Percentiles rank a stretch among this genome's conserved stretches.
Evolutionary conservation across 2,797 vertebrate species (phyloP).

Genomic region (Xenentodon cancila): DNA sequence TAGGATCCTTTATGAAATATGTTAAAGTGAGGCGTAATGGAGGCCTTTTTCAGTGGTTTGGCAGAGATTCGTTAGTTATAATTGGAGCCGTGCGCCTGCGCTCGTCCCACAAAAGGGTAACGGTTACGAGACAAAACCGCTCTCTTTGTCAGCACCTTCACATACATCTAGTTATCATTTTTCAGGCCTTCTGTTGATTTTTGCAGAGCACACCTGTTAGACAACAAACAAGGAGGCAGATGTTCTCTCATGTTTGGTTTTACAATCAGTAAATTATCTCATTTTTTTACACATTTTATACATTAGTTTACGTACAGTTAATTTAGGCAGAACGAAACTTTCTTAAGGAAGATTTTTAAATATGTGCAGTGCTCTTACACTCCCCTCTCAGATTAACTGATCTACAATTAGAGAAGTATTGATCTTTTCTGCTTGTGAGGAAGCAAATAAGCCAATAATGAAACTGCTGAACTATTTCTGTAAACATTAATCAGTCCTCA

Average conservation of each 20-base stretch:
- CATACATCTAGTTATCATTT: slow-evolving; percentile 11
- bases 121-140: slow-evolving; percentile 49
- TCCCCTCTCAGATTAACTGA: background rate
- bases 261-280: no score
- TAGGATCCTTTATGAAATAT: slow-evolving; percentile 75
- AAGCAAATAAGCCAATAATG: background rate
- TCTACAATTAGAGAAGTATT: background rate
- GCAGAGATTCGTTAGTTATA: slow-evolving; percentile 59
- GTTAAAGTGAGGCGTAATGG: slow-evolving; percentile 67
- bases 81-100: slow-evolving; percentile 65
- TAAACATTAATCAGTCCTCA: slow-evolving; percentile 7
- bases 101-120: slow-evolving; percentile 50
- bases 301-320: no score
- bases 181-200: slow-evolving; percentile 17
- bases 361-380: no score
- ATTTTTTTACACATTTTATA: no score
- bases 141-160: slow-evolving; percentile 43
- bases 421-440: background rate
- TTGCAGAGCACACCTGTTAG: background rate
- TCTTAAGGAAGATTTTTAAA: no score
- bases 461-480: background rate
- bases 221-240: background rate
- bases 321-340: no score
- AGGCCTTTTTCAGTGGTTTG: slow-evolving; percentile 71
- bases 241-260: no score